Conservation (phyloP, 2,797 vertebrate species). For the Pangasius djambal region DNA sequence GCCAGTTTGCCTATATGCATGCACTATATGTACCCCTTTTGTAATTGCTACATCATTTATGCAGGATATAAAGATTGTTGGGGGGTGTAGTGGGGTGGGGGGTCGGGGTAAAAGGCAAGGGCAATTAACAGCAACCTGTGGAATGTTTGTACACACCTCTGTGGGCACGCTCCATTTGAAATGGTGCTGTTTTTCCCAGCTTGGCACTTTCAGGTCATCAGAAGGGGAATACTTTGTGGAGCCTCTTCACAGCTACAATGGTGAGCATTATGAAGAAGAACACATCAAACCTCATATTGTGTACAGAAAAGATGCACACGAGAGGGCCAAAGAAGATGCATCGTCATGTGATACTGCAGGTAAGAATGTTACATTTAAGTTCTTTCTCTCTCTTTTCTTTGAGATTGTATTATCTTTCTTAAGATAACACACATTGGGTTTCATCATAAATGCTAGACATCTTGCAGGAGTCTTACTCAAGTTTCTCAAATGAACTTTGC, state of each 20-base stretch:
- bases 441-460: slow-evolving; percentile 8
- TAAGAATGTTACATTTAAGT: slow-evolving; percentile 62
- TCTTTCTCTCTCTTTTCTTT: background rate
- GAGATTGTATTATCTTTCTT: background rate
- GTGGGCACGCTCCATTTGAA: slow-evolving; percentile 49
- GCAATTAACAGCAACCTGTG: slow-evolving; percentile 54
- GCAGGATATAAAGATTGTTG: slow-evolving; percentile 35
- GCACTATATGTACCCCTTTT: slow-evolving; percentile 55
- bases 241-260: slow-evolving; percentile 85
- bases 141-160: slow-evolving; percentile 44
- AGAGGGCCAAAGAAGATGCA: slow-evolving; percentile 67
- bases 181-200: slow-evolving; percentile 70
- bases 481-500: background rate
- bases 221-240: slow-evolving; percentile 97
- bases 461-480: background rate
- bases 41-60: slow-evolving; percentile 41
- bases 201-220: slow-evolving; percentile 95
- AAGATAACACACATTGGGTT: background rate
- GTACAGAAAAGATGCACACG: slow-evolving; percentile 82
- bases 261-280: slow-evolving; percentile 89
- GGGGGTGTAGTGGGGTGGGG: too few relatives aligned
- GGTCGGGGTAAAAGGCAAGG: slow-evolving; percentile 31
- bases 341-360: slow-evolving; percentile 89
- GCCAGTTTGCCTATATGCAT: slow-evolving; percentile 52
- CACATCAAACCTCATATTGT: slow-evolving; percentile 95